Evolutionary conservation across 2,113 vertebrate genomes (phyloP).

Genomic region (Platycercus adscitus): DNA sequence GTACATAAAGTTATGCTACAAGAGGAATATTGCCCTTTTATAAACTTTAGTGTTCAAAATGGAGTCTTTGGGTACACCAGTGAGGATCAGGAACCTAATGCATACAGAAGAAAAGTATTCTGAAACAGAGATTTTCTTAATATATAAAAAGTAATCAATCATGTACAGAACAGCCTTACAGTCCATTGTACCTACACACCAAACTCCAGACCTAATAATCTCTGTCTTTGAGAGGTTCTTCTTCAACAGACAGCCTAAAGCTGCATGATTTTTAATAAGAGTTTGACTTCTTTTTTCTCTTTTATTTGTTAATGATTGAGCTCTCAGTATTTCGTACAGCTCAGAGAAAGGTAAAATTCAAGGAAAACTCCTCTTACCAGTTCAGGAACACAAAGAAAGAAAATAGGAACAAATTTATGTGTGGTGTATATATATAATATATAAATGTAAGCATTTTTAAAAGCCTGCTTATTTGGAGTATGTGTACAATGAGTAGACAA

Average conservation of each 20-base stretch:
- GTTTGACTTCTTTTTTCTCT: background rate
- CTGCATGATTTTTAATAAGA: background rate
- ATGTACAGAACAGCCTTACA: background rate
- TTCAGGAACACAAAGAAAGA: background rate
- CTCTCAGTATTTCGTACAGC: background rate
- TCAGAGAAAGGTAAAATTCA: background rate
- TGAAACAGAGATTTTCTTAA: background rate
- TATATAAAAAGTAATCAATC: background rate
- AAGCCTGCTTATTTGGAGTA: background rate
- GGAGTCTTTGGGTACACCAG: background rate
- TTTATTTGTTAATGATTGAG: background rate
- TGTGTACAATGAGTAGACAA: background rate
- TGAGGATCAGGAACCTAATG: background rate
- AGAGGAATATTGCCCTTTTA: background rate
- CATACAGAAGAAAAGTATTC: background rate
- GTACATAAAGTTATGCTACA: background rate
- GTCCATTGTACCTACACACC: background rate
- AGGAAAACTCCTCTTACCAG: background rate
- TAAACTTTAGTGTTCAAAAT: background rate
- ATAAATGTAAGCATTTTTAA: background rate
- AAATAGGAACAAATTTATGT: background rate
- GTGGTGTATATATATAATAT: background rate
- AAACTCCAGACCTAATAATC: background rate
- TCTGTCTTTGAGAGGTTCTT: background rate
- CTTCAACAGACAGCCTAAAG: background rate